These are phyloP conservation scores for Puffinus mauretanicus DNA, from an alignment of 2,113 vertebrate species.

Conservation along the genomic window DNA sequence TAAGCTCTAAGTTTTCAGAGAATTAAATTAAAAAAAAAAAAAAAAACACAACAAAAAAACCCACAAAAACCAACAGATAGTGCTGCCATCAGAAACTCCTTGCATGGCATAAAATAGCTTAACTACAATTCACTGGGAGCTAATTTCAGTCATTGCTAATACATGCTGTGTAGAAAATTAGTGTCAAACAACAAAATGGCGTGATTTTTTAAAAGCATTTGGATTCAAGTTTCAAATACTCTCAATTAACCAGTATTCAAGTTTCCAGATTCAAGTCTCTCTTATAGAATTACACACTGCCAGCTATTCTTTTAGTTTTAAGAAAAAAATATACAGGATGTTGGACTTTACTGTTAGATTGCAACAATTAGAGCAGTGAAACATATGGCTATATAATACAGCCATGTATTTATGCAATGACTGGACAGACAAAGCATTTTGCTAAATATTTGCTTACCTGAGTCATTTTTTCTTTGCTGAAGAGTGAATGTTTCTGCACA, in stretches of 20 bases:
- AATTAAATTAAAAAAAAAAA: background rate
- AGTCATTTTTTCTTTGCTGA: background rate
- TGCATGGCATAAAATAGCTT: constrained; percentile 71
- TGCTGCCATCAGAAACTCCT: constrained; percentile 48
- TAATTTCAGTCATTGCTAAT: constrained; percentile 78
- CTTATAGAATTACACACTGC: background rate
- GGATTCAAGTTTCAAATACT: constrained; percentile 65
- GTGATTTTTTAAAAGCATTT: constrained; percentile 73
- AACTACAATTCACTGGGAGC: constrained; percentile 75
- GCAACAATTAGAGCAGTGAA: background rate
- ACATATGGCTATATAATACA: background rate
- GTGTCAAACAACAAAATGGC: constrained; percentile 77
- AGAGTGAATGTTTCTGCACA: background rate
- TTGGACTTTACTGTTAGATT: background rate
- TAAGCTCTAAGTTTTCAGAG: background rate
- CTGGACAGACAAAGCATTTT: background rate
- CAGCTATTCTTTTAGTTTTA: background rate
- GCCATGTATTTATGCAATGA: background rate
- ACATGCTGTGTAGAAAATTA: constrained; percentile 78
- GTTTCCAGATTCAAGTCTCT: constrained; percentile 38
- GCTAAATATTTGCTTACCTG: background rate
- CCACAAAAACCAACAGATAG: background rate
- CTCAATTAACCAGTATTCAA: constrained; percentile 61
- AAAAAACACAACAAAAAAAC: too few relatives aligned
- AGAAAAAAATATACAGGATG: background rate